phyloP scores from a whole-genome alignment of 2,113 vertebrate species.

The Zeus faber region DNA sequence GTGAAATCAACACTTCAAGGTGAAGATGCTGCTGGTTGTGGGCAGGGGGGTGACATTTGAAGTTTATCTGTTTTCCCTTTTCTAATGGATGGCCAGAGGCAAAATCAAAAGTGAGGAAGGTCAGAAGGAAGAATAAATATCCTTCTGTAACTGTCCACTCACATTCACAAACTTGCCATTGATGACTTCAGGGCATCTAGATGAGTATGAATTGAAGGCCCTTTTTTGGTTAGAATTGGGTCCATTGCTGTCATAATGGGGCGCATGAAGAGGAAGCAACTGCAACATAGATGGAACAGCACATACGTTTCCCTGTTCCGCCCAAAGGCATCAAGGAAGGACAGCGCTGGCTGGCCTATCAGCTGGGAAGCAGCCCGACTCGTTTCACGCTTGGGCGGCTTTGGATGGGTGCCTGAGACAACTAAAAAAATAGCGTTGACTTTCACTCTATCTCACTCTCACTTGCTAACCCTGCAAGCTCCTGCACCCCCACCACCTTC shows the following conservation, averaged over 20 bases:
- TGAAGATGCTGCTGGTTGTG: too few relatives aligned
- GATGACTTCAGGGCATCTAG: too few relatives aligned
- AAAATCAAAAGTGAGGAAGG: background rate
- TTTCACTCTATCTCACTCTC: background rate
- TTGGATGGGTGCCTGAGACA: slow-evolving; percentile 1
- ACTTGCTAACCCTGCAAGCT: background rate
- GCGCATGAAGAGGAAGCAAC: too few relatives aligned
- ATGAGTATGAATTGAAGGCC: too few relatives aligned
- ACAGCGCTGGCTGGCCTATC: background rate
- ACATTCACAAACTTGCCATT: too few relatives aligned
- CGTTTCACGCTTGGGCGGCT: background rate
- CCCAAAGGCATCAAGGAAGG: background rate
- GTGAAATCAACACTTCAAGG: too few relatives aligned
- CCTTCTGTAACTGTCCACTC: too few relatives aligned
- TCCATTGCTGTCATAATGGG: too few relatives aligned
- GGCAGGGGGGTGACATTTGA: slow-evolving; percentile 21
- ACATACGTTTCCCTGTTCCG: background rate
- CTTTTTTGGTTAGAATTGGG: too few relatives aligned
- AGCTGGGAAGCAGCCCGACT: slow-evolving; percentile 8
- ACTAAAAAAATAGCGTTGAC: background rate
- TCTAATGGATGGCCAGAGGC: slow-evolving; percentile 30
- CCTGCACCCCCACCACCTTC: background rate
- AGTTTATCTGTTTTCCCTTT: slow-evolving; percentile 35
- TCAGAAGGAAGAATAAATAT: background rate
- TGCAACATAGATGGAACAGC: background rate